Evolutionary conservation across 1,140 invertebrate species (phyloP), one percentile per base, ranked within the genome.

Genomic region (Saxidomus purpurata): DNA sequence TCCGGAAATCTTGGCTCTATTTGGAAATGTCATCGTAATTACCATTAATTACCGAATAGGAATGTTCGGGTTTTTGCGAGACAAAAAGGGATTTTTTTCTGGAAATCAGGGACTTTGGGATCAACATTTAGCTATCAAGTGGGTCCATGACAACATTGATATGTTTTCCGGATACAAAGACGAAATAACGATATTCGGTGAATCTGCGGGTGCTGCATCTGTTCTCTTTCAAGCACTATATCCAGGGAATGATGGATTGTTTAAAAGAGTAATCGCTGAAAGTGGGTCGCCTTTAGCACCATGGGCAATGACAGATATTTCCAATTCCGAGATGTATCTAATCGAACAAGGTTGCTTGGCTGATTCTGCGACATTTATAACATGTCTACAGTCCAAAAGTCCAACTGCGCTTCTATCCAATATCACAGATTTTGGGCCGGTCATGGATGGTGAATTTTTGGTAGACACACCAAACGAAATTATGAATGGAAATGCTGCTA

Each of bases 401-500:
- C 2, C 71, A 31, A n/a, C 17, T 36, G 25, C 25, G n/a, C 43
- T 34, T 4, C 47, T 36, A 15, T 17, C 49, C 19, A 77, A 76
- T 43, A 25, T 25, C 34, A 76, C 49, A 55, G 25, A 25, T 9
- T 86, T 86, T 95, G 98, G 98, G 2, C 98, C 84, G 11, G 34
- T 55, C 15, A 61, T 76, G 8, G 69, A 77, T 38, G 49, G 71
- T 40, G 52, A 61, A 0, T 86, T 86, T 61, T 25, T 76, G 31
- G 25, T 61, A 6, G 49, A 31, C 11, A 17, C 69, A 11, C 71
- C 69, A 6, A 34, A 38, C 25, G 52, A 77, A 22, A 76, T 98
- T 0, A 93, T 99, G 89, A 96, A 96, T 36, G 97, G 97, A 77
- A 97, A 97, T 85, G 98, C 98, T 92, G 99, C 99, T 95, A 99